phyloP scores from a whole-genome alignment of 2,888 invertebrate genomes.

The Neria commutata region DNA sequence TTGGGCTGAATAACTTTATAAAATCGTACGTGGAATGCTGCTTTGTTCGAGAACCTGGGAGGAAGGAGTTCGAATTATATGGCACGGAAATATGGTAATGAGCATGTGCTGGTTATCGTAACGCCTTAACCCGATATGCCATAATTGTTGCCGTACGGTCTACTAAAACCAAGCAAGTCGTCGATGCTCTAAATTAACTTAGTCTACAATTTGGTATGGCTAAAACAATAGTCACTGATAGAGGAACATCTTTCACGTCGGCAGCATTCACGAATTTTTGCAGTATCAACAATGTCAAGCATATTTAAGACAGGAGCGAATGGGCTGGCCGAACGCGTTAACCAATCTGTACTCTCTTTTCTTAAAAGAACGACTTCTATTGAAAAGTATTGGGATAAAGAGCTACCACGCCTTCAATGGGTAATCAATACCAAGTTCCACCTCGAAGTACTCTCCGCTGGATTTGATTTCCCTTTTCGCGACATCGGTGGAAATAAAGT shows the following conservation, averaged over 20 bases:
- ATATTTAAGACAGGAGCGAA: slow-evolving; percentile 26
- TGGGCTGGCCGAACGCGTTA: slow-evolving; percentile 24
- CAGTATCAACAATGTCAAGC: slow-evolving; percentile 26
- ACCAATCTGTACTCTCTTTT: slow-evolving; percentile 17
- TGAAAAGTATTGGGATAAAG: slow-evolving; percentile 28
- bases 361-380: slow-evolving; percentile 18
- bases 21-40: too few species aligned
- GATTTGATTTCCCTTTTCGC: slow-evolving; percentile 32
- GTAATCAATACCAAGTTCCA: slow-evolving; percentile 26
- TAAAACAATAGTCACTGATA: too few species aligned
- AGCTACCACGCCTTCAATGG: slow-evolving; percentile 28
- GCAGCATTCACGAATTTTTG: slow-evolving; percentile 18
- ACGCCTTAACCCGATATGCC: too few species aligned
- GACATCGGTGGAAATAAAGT: slow-evolving; percentile 23
- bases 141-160: slow-evolving; percentile 24
- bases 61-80: too few species aligned
- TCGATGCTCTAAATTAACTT: slow-evolving; percentile 24
- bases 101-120: too few species aligned
- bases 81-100: too few species aligned
- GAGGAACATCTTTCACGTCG: slow-evolving; percentile 27
- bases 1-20: slow-evolving; percentile 26
- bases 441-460: slow-evolving; percentile 19
- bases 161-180: slow-evolving; percentile 31
- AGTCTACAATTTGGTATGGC: too few species aligned
- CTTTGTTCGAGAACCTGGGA: too few species aligned